Percentiles rank a stretch among this genome's conserved stretches.
phyloP scores from a whole-genome alignment of 2,797 vertebrate species.

The Spinus pinus region DNA sequence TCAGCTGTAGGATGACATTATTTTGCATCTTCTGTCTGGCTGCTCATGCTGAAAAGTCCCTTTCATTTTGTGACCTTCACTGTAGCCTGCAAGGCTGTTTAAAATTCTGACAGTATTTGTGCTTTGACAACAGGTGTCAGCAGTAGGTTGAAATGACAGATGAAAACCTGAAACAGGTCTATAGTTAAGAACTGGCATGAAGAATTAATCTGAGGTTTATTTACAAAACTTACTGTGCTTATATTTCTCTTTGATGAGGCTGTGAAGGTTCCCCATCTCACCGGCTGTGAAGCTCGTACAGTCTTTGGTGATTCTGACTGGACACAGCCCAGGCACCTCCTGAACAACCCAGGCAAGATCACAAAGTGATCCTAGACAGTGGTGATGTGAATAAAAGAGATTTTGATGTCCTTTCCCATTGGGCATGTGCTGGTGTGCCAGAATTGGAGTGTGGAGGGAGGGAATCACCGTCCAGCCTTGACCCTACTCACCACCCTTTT shows the following conservation, averaged over 20 bases:
- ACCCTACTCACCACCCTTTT: neutral
- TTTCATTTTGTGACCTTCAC: neutral
- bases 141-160: neutral
- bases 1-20: neutral
- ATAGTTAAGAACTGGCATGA: neutral
- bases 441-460: neutral
- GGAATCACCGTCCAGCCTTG: rapidly evolving
- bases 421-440: rapidly evolving
- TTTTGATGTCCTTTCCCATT: neutral
- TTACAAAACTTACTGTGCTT: neutral
- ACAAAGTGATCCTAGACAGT: neutral
- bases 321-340: neutral
- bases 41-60: neutral
- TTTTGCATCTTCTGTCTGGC: neutral
- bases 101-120: neutral
- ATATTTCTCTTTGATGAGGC: neutral
- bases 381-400: neutral
- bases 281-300: neutral
- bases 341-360: neutral
- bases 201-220: neutral
- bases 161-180: neutral
- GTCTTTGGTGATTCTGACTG: neutral
- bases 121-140: neutral
- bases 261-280: neutral
- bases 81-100: neutral